Evolutionary conservation across 2,113 vertebrate species (phyloP), one percentile per base, ranked within the genome.

Genomic region (Chaenogobius annularis): DNA sequence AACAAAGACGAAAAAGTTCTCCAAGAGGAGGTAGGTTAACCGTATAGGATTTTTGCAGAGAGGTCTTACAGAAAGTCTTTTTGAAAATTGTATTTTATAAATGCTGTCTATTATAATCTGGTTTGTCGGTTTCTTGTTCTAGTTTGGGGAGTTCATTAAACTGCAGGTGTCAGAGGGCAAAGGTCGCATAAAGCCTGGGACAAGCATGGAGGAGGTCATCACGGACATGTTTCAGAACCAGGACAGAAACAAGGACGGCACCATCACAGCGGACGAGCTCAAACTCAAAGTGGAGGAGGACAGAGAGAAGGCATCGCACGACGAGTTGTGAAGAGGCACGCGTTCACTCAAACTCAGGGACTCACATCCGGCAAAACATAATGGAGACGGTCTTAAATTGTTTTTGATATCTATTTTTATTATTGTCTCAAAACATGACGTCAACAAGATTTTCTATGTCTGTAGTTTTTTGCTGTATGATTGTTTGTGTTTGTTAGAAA

Each of bases 61-160:
- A 7, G 37, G 37, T 40, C 37, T 40, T 40, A 40, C 35, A n/a
- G n/a, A n/a, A n/a, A n/a, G n/a, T n/a, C n/a, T n/a, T n/a, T n/a
- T n/a, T n/a, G n/a, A n/a, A n/a, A n/a, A 31, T 31, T 40, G 2
- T 40, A 40, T 40, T 40, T 40, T 40, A 17, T 15, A 37, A 17
- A 62, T 17, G 13, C 26, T 19, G 26, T 26, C 56, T 13, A 14
- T 17, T 40, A 40, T 7, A 55, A 55, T 55, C 63, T 58, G 35
- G 26, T 47, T 64, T 47, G 15, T 5, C 23, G 31, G 40, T 55
- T 55, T 40, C 15, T 15, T 0, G 69, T 79, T 13, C 22, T 84
- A 99, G 98, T 99, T 99, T 79, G 93, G 93, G n/a, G 84, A 93
- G 75, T 98, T 97, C 91, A 96, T 99, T 89, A 95, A 94, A 86